Evolutionary conservation across 2,113 vertebrate species (phyloP).

Genomic region (Phodopus roborovskii): DNA sequence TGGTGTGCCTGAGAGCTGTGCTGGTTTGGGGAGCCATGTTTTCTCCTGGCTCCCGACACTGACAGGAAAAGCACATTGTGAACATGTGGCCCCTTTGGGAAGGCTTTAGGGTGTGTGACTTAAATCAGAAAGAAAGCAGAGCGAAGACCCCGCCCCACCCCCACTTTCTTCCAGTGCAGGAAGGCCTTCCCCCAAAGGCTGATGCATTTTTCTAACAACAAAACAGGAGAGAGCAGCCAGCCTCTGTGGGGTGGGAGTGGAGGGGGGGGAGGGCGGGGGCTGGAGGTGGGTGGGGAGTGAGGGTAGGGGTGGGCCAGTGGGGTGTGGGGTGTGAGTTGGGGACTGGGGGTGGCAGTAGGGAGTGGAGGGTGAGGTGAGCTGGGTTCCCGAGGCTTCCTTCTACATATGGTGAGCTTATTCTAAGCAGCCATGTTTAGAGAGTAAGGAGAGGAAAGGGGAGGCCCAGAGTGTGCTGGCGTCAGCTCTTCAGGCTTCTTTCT

Average conservation of each 20-base stretch:
- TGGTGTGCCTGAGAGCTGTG: rapidly evolving
- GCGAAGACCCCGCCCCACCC: not conserved
- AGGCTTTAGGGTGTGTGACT: too few relatives aligned
- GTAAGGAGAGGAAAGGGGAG: not conserved
- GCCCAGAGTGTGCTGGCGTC: not conserved
- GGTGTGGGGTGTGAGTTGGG: not conserved
- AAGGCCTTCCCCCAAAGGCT: not conserved
- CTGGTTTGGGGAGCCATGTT: not conserved
- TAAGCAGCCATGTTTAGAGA: not conserved
- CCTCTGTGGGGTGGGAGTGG: not conserved
- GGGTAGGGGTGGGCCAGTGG: not conserved
- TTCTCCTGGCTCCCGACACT: not conserved
- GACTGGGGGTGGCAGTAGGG: not conserved
- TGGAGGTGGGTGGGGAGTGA: too few relatives aligned
- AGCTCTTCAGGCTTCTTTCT: not conserved
- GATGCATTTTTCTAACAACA: not conserved
- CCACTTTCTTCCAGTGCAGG: not conserved
- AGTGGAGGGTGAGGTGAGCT: rapidly evolving
- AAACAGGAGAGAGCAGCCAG: not conserved
- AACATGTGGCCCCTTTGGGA: not conserved
- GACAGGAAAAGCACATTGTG: not conserved
- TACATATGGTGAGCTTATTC: too few relatives aligned
- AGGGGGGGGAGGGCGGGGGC: not conserved
- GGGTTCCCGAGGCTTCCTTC: not conserved
- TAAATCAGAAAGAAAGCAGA: not conserved